Base-by-base conservation (phyloP, 2,888 invertebrate species). In the Odontocerum albicorne region DNA sequence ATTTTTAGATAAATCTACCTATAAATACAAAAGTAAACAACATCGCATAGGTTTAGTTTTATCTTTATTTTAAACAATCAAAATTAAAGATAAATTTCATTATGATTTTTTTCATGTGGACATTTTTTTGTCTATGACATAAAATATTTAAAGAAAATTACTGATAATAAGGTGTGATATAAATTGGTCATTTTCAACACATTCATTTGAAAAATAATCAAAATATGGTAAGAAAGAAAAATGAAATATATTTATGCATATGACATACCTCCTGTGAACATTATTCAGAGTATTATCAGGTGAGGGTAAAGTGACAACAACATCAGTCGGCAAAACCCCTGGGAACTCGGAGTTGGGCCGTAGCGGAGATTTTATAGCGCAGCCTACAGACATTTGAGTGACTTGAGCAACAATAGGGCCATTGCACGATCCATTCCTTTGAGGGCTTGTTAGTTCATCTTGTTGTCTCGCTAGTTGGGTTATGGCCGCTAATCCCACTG, bases 401-500 rank as follows among this genome's bases (percentile, higher is more conserved):
- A 45, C 20, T 20, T 52, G 58, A 6, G 39, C 27, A 10, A 53
- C 39, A 4, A 47, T 31, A 8, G 47, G 47, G 31, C 50, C 58
- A 13, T 63, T 43, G 64, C 66, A 55, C 62, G 65, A 50, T 7
- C 62, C 61, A 10, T 62, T 62, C 67, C 67, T 61, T 65, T 67
- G 60, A 63, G 67, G 63, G 63, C 66, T 65, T 62, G 67, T 63
- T 52, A 75, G 73, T 63, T 84, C 82, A 63, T 84, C 82, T 64
- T 79, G 79, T 64, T 82, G 82, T 39, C 83, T 75, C 47, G 87
- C 88, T 61, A 89, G 80, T 67, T 88, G 87, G 66, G 88, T 86
- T 64, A 90, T 87, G 63, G 88, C 88, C 43, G 88, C 89, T 66
- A 89, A 72, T 20, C 89, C 89, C 62, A 89, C 88, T 58, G 87